phyloP scores from a whole-genome alignment of 2,113 vertebrate genomes.

The Ahaetulla prasina region DNA sequence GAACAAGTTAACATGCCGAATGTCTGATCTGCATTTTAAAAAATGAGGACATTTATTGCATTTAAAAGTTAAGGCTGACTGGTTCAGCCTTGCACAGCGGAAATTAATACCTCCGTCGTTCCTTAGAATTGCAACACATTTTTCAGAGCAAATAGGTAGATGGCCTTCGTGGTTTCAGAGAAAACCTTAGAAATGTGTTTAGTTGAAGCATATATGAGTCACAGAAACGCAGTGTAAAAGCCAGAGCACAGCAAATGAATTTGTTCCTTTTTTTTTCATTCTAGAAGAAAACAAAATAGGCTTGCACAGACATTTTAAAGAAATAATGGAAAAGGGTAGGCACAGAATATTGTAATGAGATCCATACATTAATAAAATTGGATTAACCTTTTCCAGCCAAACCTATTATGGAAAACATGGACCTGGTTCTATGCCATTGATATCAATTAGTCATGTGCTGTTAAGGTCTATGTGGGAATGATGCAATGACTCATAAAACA shows the following conservation, averaged over 20 bases:
- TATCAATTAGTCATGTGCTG: background rate
- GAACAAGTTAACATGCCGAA: too few relatives aligned
- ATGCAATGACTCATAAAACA: background rate
- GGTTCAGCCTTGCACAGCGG: background rate
- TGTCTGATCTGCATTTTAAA: background rate
- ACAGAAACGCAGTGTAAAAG: background rate
- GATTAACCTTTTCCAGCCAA: background rate
- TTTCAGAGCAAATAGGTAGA: background rate
- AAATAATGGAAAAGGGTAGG: background rate
- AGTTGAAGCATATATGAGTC: background rate
- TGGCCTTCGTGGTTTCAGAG: background rate
- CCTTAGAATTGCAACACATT: background rate
- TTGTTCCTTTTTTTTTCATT: background rate
- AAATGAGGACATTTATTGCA: background rate
- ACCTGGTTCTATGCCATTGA: background rate
- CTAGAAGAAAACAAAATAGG: background rate
- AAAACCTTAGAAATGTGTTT: background rate
- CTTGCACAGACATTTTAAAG: background rate
- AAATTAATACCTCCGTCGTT: background rate
- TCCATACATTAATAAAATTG: background rate
- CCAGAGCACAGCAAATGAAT: background rate
- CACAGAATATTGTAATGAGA: background rate
- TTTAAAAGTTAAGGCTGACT: background rate
- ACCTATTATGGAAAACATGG: background rate
- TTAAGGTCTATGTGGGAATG: background rate